Percentiles rank a stretch among this genome's conserved stretches.
Conservation (phyloP, 2,888 invertebrate species). For the Mythimna vitellina region DNA sequence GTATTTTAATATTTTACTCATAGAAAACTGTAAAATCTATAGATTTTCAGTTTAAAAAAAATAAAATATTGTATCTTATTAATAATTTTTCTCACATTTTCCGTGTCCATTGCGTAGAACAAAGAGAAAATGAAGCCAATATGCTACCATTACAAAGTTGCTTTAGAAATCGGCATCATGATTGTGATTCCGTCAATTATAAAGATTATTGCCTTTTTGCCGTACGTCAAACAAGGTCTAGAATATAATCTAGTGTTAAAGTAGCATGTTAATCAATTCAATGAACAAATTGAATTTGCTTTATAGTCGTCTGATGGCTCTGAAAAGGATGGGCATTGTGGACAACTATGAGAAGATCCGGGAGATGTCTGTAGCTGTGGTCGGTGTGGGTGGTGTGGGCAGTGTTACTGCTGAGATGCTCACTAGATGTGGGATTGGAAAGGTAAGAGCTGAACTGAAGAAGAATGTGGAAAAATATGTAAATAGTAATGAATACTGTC, state of each 20-base stretch:
- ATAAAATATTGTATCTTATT: not conserved
- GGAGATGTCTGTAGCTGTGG: slow-evolving; percentile 96
- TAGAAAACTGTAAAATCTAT: slow-evolving; percentile 7
- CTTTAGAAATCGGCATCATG: not conserved
- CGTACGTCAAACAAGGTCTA: not conserved
- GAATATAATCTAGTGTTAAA: not conserved
- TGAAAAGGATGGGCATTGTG: slow-evolving; percentile 99
- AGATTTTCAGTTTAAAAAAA: not conserved
- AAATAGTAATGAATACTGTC: not conserved
- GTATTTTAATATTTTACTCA: slow-evolving; percentile 83
- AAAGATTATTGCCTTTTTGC: not conserved
- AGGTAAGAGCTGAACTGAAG: slow-evolving; percentile 87
- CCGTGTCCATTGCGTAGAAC: not conserved
- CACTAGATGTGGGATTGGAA: slow-evolving; percentile 99
- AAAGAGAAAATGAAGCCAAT: slow-evolving; percentile 33
- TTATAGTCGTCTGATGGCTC: slow-evolving; percentile 98
- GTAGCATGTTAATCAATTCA: not conserved
- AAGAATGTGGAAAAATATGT: too few relatives aligned
- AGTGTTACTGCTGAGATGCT: slow-evolving; percentile 99
- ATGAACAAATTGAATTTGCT: slow-evolving; percentile 48
- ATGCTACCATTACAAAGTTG: slow-evolving; percentile 31
- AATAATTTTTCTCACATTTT: not conserved
- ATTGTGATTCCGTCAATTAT: not conserved
- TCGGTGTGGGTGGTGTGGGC: slow-evolving; percentile 99
- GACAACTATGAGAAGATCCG: slow-evolving; percentile 98